These are phyloP conservation scores for Gorsachius goisagi DNA, from an alignment of 2,113 vertebrate species.

Conservation along the genomic window DNA sequence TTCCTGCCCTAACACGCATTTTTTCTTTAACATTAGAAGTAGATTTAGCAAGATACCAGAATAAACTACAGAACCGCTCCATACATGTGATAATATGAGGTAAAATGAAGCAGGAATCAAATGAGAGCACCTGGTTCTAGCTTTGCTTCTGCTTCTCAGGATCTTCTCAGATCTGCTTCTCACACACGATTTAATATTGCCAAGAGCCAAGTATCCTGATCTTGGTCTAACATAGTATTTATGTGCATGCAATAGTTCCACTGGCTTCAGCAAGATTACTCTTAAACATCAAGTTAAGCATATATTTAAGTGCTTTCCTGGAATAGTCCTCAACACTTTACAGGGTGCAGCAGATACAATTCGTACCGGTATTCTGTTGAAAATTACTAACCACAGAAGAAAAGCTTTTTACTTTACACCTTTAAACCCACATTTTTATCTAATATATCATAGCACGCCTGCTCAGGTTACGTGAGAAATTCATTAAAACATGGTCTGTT, in stretches of 20 bases:
- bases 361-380: background rate
- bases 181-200: background rate
- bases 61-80: background rate
- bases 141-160: background rate
- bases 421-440: background rate
- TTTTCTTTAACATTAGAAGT: background rate
- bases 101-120: background rate
- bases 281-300: background rate
- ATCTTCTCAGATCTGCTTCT: background rate
- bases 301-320: background rate
- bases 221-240: background rate
- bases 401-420: background rate
- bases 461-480: background rate
- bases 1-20: background rate
- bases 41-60: background rate
- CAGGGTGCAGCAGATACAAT: background rate
- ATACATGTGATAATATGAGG: background rate
- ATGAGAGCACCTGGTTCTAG: background rate
- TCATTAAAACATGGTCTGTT: background rate
- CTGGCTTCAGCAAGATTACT: background rate
- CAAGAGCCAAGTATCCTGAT: background rate
- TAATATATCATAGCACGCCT: background rate
- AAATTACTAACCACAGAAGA: background rate
- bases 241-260: background rate
- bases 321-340: background rate